Evolutionary conservation across 30 jellyfish, hydroid and myxozoan species (phyloP).

Genomic region (Turritopsis rubra): DNA sequence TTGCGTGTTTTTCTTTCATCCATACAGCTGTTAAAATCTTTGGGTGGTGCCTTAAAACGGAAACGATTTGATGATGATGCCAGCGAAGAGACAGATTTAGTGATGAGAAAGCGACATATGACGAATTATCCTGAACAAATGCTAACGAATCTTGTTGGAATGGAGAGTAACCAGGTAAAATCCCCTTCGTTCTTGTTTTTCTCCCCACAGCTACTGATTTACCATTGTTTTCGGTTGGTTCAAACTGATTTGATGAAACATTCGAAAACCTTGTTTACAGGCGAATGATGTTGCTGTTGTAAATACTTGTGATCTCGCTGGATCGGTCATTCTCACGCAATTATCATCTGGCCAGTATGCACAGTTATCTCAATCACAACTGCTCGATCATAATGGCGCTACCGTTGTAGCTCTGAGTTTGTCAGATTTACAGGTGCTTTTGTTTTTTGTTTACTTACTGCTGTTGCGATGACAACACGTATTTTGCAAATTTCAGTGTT

Average conservation of each 20-base stretch:
- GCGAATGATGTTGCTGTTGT: not conserved
- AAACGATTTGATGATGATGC: conserved; percentile 2
- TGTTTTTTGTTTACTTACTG: too few species aligned
- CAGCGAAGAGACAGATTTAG: not conserved
- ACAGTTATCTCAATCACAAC: conserved; percentile 1
- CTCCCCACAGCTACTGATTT: too few species aligned
- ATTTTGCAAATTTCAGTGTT: too few species aligned
- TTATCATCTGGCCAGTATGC: conserved; percentile 1
- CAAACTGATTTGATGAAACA: too few species aligned
- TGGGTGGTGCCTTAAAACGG: not conserved
- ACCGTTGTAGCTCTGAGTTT: conserved; percentile 20
- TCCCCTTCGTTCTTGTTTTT: too few species aligned
- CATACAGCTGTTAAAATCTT: not conserved
- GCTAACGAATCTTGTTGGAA: not conserved
- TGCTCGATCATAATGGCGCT: conserved; percentile 2
- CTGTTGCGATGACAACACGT: too few species aligned
- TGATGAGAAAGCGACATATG: conserved; percentile 12
- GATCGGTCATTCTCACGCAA: conserved; percentile 1
- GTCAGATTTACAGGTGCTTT: conserved; percentile 29
- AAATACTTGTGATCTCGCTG: not conserved
- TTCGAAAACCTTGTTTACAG: too few species aligned
- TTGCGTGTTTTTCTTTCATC: not conserved
- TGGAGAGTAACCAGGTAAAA: not conserved
- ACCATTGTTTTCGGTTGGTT: too few species aligned
- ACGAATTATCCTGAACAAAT: not conserved